Evolutionary conservation across 1,140 invertebrate species (phyloP), one percentile per base, ranked within the genome.

Genomic region (Mylabris phalerata): DNA sequence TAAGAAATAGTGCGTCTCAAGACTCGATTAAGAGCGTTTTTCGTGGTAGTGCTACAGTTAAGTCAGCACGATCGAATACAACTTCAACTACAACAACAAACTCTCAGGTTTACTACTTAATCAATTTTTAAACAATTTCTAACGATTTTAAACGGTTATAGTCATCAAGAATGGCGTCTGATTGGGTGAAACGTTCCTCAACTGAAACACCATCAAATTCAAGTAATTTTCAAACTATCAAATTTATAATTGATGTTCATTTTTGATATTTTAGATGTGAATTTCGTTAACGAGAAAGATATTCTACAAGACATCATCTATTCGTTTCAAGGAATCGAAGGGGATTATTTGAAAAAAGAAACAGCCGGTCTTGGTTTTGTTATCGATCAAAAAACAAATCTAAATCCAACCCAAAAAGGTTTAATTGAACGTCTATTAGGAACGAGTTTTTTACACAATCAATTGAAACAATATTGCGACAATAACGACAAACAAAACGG

Each of bases 361-460:
- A 67, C 78, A 7, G 77, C 80, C 7, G 79, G 71, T 68, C 81
- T 79, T 65, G 86, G 80, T 3, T 90, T 88, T 66, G 81, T 82
- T 67, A 79, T 92, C 46, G 82, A 87, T 67, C 73, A 80, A 1
- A 81, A 82, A 19, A 72, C 69, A 62, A 52, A 55, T 25, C 26
- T 74, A 9, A 67, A 61, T 13, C 66, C 71, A n/a, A 49, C 63
- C 9, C 78, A 84, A 58, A 78, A 79, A 32, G 78, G 74, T 61
- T 67, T 86, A 44, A 78, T 92, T 4, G 73, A 88, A 9, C 80
- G 89, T 47, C 75, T 96, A 6, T 84, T 88, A 3, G 91, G 95
- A 71, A 79, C 95, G 41, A 93, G 94, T 2, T 92, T 89, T 78
- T 79, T 95, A 51, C 90, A 94, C 70, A 89, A 88, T 71, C 80